These are phyloP conservation scores for Psephotus haematonotus DNA, from an alignment of 2,113 vertebrate species.

Conservation along the genomic window DNA sequence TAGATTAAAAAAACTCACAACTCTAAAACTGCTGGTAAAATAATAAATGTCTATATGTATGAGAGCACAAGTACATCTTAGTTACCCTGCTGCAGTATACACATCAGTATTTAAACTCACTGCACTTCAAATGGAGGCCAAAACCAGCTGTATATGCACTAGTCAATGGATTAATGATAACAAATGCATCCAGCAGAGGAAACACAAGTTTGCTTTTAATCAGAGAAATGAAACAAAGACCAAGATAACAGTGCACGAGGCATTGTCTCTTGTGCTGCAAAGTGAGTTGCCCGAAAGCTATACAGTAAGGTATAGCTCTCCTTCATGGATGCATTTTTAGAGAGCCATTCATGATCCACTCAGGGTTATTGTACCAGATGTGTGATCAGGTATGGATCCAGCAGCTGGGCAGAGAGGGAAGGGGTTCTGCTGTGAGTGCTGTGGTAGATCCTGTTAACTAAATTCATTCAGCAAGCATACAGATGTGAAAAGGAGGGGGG, in stretches of 20 bases:
- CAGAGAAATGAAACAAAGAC: neutral
- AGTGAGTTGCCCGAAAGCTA: neutral
- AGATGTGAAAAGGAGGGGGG: neutral
- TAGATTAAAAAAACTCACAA: neutral
- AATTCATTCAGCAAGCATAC: neutral
- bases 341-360: neutral
- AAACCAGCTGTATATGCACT: neutral
- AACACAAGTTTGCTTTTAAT: neutral
- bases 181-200: neutral
- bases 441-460: neutral
- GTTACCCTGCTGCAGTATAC: slow-evolving; percentile 38
- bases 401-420: neutral
- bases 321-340: fast-evolving
- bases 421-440: neutral
- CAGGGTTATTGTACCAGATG: neutral
- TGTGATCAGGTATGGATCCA: neutral
- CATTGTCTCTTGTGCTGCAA: neutral
- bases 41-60: slow-evolving; percentile 51
- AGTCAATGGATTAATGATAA: neutral
- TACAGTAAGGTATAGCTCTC: neutral
- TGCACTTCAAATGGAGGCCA: neutral
- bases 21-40: slow-evolving; percentile 33
- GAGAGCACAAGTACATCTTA: slow-evolving; percentile 38
- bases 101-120: neutral
- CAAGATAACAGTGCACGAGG: neutral